Evolutionary conservation across 2,797 vertebrate genomes (phyloP), one percentile per base, ranked within the genome.

Genomic region (Cryptoblepharus egeriae): DNA sequence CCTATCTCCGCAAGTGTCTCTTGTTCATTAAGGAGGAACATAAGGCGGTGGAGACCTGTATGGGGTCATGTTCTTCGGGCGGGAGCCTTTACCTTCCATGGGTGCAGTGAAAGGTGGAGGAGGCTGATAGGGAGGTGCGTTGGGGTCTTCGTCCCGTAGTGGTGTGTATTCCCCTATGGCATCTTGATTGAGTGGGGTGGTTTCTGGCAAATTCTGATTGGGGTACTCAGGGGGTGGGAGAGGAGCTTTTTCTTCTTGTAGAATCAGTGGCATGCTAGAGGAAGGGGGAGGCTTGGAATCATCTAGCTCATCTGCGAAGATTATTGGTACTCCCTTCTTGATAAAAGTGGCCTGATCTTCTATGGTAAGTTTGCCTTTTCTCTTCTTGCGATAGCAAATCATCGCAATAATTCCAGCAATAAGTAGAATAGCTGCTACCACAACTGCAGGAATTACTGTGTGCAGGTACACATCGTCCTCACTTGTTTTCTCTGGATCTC

Each of bases 321-420:
- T 99, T 60, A 99, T 99, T 0, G 99, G 99, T 77, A 99, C 98
- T 0, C 99, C 99, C 24, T 99, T 99, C 91, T 99, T 99, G 88
- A 99, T 99, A 94, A 99, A 99, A 72, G 99, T 99, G 68, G 98
- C 98, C 95, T 99, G 99, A 92, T 99, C 99, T 95, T 99, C 99
- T 0, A 99, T 98, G 49, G 98, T 99, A 79, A 99, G 95, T 90
- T 99, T 99, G 85, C 99, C 98, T 95, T 98, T 98, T 69, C 99
- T 96, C 82, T 99, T 99, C 95, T 99, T 99, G 72, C 99, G 97
- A 88, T 99, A 99, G 94, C 99, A 99, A 89, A 99, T 98, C 98
- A 99, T 99, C 13, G 98, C 99, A 0, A 99, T 98, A 89, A 99
- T 97, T 61, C 99, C 98, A 0, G 98, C 98, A 7, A 98, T 97